Evolutionary conservation across 2,113 vertebrate species (phyloP), one percentile per base, ranked within the genome.

Genomic region (Planiliza haematocheilus): DNA sequence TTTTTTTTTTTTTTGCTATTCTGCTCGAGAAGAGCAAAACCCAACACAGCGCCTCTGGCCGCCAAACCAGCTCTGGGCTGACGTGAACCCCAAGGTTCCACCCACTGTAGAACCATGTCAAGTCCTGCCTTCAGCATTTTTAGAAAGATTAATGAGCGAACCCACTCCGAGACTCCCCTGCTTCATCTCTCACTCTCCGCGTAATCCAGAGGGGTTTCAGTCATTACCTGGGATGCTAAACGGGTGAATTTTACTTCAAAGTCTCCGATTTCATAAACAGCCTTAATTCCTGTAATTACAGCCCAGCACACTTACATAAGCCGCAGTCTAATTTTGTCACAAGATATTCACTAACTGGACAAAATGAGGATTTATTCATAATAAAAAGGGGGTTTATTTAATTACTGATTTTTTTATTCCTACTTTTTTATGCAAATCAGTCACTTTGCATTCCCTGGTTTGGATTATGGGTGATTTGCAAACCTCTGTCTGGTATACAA

Each of bases 91-190:
- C 43, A 14, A 61, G 67, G 81, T 30, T 30, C 84, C 63, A 20
- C 48, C 62, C 30, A 64, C 81, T 76, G 79, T 55, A 80, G 58
- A 58, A 62, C 72, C 79, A 69, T 77, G 89, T 92, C 90, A 88
- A 77, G 56, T 36, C 66, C 65, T 74, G 84, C 90, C 86, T 88
- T 82, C 79, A 89, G 89, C 86, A 81, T 82, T 74, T 88, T 89
- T 74, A 81, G 67, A 86, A 83, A 90, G 89, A 94, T 93, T 92
- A 92, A 93, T 91, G 89, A 90, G 88, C 70, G 30, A 41, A 75
- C 63, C 10, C 62, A 70, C 79, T 75, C 77, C 48, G 71, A 77
- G 53, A 84, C 74, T 90, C 85, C 79, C 72, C 46, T 58, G 82
- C 57, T 63, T 82, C 79, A 67, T 72, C 52, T 69, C 77, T 56